Conservation (phyloP, 2,113 vertebrate genomes). For the Callipepla squamata region DNA sequence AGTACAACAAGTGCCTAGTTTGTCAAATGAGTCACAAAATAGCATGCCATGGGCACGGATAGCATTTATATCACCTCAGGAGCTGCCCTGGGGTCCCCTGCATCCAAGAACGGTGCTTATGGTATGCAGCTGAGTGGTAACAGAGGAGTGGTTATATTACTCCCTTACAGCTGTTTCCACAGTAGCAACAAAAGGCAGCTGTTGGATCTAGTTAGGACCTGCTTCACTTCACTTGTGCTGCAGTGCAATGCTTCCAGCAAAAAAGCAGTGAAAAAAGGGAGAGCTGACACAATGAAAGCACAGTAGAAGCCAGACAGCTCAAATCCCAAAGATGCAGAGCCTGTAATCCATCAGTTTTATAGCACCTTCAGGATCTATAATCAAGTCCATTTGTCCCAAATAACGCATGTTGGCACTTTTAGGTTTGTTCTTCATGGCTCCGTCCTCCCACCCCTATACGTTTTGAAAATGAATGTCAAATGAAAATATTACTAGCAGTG, state of each 20-base stretch:
- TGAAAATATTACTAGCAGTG: not conserved
- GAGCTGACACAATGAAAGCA: constrained; percentile 43
- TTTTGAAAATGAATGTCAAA: not conserved
- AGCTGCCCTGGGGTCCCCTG: not conserved
- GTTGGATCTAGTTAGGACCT: constrained; percentile 28
- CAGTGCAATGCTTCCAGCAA: constrained; percentile 11
- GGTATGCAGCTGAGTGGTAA: constrained; percentile 16
- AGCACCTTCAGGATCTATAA: constrained; percentile 42
- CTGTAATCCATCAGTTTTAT: constrained; percentile 50
- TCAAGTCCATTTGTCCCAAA: not conserved
- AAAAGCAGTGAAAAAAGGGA: not conserved
- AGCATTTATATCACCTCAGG: constrained; percentile 38
- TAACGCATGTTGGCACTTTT: not conserved
- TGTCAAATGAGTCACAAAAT: constrained; percentile 24
- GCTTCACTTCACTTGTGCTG: constrained; percentile 42
- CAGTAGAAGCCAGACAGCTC: constrained; percentile 46
- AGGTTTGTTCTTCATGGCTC: not conserved
- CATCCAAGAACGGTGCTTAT: constrained; percentile 43
- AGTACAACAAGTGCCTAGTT: constrained; percentile 26
- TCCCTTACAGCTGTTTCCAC: constrained; percentile 55
- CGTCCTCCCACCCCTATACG: accelerated
- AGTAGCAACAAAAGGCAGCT: constrained; percentile 64
- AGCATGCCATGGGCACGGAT: not conserved
- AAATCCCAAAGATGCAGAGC: constrained; percentile 13
- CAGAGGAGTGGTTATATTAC: constrained; percentile 46